Percentiles rank a stretch among this genome's conserved stretches.
These are phyloP conservation scores for Pelodytes ibericus DNA, from an alignment of 2,797 vertebrate genomes.

Conservation along the genomic window DNA sequence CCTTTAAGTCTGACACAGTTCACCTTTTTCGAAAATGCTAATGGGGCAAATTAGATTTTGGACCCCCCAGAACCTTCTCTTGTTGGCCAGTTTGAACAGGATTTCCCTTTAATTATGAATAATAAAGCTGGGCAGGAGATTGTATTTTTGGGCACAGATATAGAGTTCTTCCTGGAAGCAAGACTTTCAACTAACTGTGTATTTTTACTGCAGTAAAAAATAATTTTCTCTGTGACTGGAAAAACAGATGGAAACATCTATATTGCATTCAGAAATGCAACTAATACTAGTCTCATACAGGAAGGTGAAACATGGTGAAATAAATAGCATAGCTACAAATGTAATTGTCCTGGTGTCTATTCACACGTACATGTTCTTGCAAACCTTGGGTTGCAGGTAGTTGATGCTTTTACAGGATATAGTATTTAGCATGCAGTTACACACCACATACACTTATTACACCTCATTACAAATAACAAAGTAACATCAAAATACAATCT, in stretches of 20 bases:
- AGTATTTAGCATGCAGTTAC: too few species aligned
- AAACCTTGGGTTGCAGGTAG: too few species aligned
- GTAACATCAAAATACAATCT: too few species aligned
- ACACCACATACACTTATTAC: too few species aligned
- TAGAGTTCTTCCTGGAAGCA: conserved; percentile 8
- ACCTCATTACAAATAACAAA: too few species aligned
- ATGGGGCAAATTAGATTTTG: too few species aligned
- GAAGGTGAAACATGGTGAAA: background rate
- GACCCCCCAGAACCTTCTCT: background rate
- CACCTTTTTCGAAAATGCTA: too few species aligned
- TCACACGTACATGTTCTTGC: too few species aligned
- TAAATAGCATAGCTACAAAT: too few species aligned
- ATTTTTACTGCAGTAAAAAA: background rate
- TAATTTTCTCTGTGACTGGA: background rate
- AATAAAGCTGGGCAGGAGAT: background rate
- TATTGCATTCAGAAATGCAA: background rate
- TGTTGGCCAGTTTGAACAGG: background rate
- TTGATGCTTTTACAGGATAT: too few species aligned
- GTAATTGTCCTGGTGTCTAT: too few species aligned
- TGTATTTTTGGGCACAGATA: background rate
- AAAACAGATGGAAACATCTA: background rate
- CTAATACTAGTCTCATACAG: background rate
- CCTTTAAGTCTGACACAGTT: too few species aligned
- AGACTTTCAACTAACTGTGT: background rate
- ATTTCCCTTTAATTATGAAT: background rate